These are phyloP conservation scores for Gymnocephalus cernua DNA, from an alignment of 2,113 vertebrate species.

Conservation along the genomic window DNA sequence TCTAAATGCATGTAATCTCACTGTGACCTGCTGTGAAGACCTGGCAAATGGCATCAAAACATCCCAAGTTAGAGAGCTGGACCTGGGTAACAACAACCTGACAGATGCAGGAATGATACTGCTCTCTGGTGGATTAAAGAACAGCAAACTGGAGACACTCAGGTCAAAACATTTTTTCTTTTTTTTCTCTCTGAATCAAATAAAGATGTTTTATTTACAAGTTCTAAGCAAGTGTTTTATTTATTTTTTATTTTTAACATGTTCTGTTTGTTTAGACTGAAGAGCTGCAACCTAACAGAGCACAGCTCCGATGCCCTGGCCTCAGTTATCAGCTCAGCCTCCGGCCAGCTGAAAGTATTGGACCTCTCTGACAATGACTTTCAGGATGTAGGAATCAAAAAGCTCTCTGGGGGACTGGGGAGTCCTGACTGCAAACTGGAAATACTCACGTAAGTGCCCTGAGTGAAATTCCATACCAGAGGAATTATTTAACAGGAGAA, in stretches of 20 bases:
- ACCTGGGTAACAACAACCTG: slow-evolving; percentile 73
- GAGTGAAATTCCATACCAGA: not conserved
- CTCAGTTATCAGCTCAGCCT: slow-evolving; percentile 48
- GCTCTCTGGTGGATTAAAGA: slow-evolving; percentile 51
- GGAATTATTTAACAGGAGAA: slow-evolving; percentile 20
- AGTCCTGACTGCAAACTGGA: slow-evolving; percentile 67
- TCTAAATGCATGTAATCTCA: slow-evolving; percentile 65
- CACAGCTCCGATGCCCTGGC: slow-evolving; percentile 34
- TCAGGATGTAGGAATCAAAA: slow-evolving; percentile 52
- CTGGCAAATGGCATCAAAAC: slow-evolving; percentile 43
- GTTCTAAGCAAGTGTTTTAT: not conserved
- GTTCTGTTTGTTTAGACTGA: slow-evolving; percentile 53
- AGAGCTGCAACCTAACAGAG: slow-evolving; percentile 62
- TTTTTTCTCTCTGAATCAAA: not conserved
- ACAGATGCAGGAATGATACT: slow-evolving; percentile 56
- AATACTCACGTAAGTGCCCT: slow-evolving; percentile 57
- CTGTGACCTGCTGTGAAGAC: slow-evolving; percentile 52
- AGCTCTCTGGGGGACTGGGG: slow-evolving; percentile 45
- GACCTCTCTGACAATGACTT: slow-evolving; percentile 74
- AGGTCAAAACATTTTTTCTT: slow-evolving; percentile 36
- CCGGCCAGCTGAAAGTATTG: slow-evolving; percentile 59
- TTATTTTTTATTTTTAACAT: not conserved
- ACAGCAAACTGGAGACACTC: slow-evolving; percentile 57
- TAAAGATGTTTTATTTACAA: not conserved
- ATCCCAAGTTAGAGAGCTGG: slow-evolving; percentile 56